These are phyloP conservation scores for Microctenopoma stevenorrisi DNA, from an alignment of 2,797 vertebrate genomes.

Conservation along the genomic window DNA sequence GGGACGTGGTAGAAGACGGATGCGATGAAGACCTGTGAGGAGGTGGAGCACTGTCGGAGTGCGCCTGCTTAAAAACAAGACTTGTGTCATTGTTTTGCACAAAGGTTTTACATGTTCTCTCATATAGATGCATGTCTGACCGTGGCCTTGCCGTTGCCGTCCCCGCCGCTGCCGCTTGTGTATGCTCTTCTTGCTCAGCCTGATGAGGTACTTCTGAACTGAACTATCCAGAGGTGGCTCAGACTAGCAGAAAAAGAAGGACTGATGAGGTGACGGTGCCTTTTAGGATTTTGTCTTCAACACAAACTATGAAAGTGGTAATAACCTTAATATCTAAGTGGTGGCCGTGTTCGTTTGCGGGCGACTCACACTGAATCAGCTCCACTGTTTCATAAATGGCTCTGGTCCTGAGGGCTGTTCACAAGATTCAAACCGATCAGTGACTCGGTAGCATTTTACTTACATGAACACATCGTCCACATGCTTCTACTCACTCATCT, in stretches of 20 bases:
- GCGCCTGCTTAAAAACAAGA: background rate
- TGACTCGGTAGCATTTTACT: too few relatives aligned
- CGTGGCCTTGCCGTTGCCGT: background rate
- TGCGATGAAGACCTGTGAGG: conserved; percentile 1
- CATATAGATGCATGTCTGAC: background rate
- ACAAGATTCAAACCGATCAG: background rate
- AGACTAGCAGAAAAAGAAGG: background rate
- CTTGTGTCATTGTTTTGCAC: background rate
- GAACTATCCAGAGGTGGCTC: background rate
- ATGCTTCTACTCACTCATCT: background rate
- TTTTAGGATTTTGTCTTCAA: too few relatives aligned
- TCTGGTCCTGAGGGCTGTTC: background rate
- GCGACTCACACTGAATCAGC: conserved; percentile 4
- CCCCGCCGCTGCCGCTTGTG: background rate
- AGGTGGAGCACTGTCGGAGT: background rate
- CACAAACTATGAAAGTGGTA: background rate
- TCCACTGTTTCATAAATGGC: conserved; percentile 29
- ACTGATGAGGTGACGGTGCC: too few relatives aligned
- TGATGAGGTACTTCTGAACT: conserved; percentile 12
- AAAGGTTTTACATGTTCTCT: background rate
- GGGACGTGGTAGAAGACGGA: conserved; percentile 25
- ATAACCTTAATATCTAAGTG: background rate
- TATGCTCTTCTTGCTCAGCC: conserved; percentile 3
- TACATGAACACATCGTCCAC: background rate
- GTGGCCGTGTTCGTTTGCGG: too few relatives aligned